Base-by-base conservation (phyloP, 2,888 invertebrate species). In the Bombyx huttoni region DNA sequence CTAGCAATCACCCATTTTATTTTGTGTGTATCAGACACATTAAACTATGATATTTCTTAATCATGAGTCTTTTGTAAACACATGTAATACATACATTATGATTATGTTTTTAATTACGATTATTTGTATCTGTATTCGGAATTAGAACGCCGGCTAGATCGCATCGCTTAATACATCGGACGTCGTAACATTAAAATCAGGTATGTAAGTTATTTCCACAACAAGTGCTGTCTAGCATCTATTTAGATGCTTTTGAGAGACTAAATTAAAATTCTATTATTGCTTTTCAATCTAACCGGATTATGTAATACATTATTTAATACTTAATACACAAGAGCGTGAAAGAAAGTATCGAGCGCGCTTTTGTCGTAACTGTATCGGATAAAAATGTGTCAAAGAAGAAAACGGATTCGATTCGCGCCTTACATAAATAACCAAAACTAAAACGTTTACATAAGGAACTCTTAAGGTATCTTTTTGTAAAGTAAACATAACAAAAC, bases 221-320 rank as follows among this genome's bases (percentile, higher is more conserved):
- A 40, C 0, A 40, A 40, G 40, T 24, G 24, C 24, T 24, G 24
- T 24, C 24, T 24, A 24, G 24, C 24, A 3, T 24, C 3, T 24
- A 24, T 24, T 5, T 24, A 5, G 24, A 24, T 40, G 40, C 40
- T 40, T 40, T 40, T 40, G 40, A 0, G 8, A 3, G 40, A 12
- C 40, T 8, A 5, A 40, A 40, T 40, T 40, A 40, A 40, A 40
- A 6, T 40, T 50, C 40, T 52, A 52, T 50, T 52, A 52, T 50
- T 47, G 50, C 49, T 53, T 53, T 53, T 49, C 49, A 53, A 47
- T 47, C 51, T n/a, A 45, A 46, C 54, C 51, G 54, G 61, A 62
- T 78, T 75, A 66, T 67, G 68, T 63, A 77, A 77, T 65, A 64
- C 50, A 61, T 74, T 68, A 73, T 69, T 70, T 64, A 68, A 71